Evolutionary conservation across 2,888 invertebrate species (phyloP).

Genomic region (Acanthoscelides obtectus): DNA sequence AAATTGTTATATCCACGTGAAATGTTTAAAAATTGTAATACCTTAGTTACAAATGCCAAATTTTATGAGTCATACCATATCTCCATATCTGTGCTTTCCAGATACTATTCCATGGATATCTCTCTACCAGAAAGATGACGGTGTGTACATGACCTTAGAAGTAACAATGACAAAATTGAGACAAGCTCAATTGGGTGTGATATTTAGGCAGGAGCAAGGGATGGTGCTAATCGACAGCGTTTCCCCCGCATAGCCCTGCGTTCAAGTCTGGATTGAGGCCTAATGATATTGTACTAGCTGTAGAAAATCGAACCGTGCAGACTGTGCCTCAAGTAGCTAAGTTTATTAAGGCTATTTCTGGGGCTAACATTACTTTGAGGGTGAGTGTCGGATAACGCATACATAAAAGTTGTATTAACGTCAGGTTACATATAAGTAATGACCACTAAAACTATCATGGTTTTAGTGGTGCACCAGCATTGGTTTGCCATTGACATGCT

Average conservation of each 20-base stretch:
- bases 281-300: conserved; percentile 73
- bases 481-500: too few relatives aligned
- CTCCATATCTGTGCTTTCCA: conserved; percentile 31
- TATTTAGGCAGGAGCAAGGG: conserved; percentile 57
- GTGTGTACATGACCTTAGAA: conserved; percentile 55
- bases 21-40: too few relatives aligned
- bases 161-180: conserved; percentile 60
- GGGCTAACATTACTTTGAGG: conserved; percentile 51
- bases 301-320: conserved; percentile 72
- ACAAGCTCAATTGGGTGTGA: conserved; percentile 60
- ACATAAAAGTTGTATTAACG: too few relatives aligned
- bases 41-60: too few relatives aligned
- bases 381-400: not conserved
- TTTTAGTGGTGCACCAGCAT: too few relatives aligned
- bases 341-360: conserved; percentile 33
- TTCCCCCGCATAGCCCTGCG: conserved; percentile 74
- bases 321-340: conserved; percentile 64
- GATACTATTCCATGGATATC: conserved; percentile 58
- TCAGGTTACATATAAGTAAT: too few relatives aligned
- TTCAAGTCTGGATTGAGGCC: conserved; percentile 67
- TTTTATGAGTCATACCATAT: too few relatives aligned
- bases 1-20: too few relatives aligned
- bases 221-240: conserved; percentile 66
- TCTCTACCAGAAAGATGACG: conserved; percentile 46
- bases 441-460: too few relatives aligned